Evolutionary conservation across 53 echinoderm and acorn worm genomes (phyloP).

Genomic region (Astropecten irregularis): DNA sequence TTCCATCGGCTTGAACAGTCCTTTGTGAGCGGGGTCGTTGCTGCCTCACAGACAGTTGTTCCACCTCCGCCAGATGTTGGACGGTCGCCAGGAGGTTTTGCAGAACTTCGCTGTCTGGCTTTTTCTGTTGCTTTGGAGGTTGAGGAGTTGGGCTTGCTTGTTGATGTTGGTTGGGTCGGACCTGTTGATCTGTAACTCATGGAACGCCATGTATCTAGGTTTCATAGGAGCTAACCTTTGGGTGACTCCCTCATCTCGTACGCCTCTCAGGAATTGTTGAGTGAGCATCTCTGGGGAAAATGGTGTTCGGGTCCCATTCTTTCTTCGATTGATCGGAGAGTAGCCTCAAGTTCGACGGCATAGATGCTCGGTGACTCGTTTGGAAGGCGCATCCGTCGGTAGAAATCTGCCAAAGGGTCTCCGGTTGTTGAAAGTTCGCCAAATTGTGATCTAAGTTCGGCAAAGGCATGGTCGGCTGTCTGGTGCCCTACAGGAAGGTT

Average conservation of each 20-base stretch:
- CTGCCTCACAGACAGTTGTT: too few species aligned
- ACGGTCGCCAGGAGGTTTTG: too few species aligned
- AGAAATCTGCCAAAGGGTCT: neutral
- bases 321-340: constrained; percentile 10
- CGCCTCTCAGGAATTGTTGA: constrained; percentile 17
- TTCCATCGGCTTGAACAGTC: too few species aligned
- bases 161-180: too few species aligned
- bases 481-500: constrained; percentile 16
- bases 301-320: neutral
- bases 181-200: neutral
- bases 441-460: constrained; percentile 42
- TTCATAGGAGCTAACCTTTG: constrained; percentile 22
- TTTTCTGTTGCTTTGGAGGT: too few species aligned
- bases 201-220: neutral
- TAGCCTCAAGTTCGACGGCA: constrained; percentile 10
- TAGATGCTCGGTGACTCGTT: constrained; percentile 17
- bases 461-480: constrained; percentile 1
- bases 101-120: too few species aligned
- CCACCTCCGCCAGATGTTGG: neutral
- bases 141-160: too few species aligned
- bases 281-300: neutral
- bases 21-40: too few species aligned
- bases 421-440: neutral
- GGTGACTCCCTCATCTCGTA: neutral
- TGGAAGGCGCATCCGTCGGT: neutral